Conservation (phyloP, 2,888 invertebrate species). For the Boloria euphrosyne region DNA sequence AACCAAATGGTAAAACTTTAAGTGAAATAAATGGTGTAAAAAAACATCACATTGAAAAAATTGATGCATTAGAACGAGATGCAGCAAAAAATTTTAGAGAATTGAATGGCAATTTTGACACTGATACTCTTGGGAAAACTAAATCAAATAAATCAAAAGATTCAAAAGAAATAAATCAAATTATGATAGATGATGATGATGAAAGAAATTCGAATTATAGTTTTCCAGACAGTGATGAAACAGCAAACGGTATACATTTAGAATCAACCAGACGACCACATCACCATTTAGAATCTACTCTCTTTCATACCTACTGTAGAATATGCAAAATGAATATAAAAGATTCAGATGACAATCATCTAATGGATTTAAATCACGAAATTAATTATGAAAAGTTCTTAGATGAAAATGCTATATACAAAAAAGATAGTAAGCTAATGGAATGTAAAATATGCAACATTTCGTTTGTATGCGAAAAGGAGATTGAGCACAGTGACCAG, state of each 20-base stretch:
- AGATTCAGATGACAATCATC: not conserved
- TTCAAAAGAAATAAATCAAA: not conserved
- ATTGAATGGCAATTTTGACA: not conserved
- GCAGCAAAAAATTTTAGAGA: not conserved
- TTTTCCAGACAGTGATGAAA: not conserved
- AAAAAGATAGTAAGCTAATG: constrained; percentile 5
- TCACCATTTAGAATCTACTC: constrained; percentile 5
- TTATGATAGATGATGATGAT: not conserved
- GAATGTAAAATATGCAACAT: constrained; percentile 5
- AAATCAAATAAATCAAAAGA: not conserved
- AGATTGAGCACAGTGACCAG: constrained; percentile 6
- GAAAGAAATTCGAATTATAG: not conserved
- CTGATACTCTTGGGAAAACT: not conserved
- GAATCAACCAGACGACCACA: not conserved
- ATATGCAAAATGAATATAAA: constrained; percentile 9
- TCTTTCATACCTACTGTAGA: constrained; percentile 1
- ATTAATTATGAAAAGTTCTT: constrained; percentile 10
- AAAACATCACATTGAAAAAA: not conserved
- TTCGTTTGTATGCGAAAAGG: not conserved
- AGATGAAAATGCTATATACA: constrained; percentile 1
- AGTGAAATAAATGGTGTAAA: not conserved
- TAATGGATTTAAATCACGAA: constrained; percentile 1
- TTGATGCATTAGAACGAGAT: not conserved
- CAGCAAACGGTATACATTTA: not conserved
- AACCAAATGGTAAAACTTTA: not conserved